Percentiles rank a stretch among this genome's conserved stretches.
These are phyloP conservation scores for Sylvicola fuscatus DNA, from an alignment of 2,888 invertebrate species.

Conservation along the genomic window DNA sequence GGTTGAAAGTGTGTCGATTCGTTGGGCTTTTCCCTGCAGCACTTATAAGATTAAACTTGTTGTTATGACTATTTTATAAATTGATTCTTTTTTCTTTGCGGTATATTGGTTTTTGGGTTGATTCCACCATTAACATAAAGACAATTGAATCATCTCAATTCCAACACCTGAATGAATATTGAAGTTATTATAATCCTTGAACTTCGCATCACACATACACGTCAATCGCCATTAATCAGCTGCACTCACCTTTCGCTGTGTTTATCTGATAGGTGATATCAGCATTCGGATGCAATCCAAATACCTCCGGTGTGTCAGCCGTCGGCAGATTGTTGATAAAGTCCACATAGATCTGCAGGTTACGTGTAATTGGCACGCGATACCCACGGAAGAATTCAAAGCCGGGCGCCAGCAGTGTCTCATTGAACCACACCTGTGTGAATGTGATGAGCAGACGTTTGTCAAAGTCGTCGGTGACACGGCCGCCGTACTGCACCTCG, in stretches of 20 bases:
- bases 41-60: no score
- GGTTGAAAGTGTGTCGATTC: no score
- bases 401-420: constrained; percentile 61
- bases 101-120: no score
- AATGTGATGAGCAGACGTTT: constrained; percentile 84
- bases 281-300: constrained; percentile 90
- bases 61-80: no score
- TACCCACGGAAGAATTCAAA: constrained; percentile 91
- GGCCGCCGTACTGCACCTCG: constrained; percentile 71
- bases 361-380: constrained; percentile 70
- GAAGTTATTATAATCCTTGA: no score
- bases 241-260: constrained; percentile 54
- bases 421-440: constrained; percentile 90
- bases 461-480: constrained; percentile 95
- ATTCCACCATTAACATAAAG: no score
- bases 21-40: no score
- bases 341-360: constrained; percentile 59
- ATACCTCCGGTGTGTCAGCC: constrained; percentile 85
- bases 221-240: no score
- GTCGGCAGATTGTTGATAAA: constrained; percentile 70
- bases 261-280: constrained; percentile 97
- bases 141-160: no score
- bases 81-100: no score
- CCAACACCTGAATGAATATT: no score
- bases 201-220: no score